Conservation (phyloP, 2,888 invertebrate species). For the Perizoma affinitatum region DNA sequence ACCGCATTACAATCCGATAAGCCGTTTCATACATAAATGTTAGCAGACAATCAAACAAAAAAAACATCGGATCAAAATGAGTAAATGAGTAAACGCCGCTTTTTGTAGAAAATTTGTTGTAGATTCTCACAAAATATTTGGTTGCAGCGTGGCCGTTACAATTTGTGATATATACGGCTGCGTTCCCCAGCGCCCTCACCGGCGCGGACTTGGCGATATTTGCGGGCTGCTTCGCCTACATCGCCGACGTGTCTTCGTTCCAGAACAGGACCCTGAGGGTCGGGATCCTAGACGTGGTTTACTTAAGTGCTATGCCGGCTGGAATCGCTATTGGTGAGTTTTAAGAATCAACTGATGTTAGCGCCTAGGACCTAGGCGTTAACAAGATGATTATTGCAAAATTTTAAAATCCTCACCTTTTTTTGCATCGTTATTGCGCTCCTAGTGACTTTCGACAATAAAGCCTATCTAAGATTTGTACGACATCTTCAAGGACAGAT, state of each 20-base stretch:
- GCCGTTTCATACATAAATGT: too few relatives aligned
- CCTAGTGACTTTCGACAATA: too few relatives aligned
- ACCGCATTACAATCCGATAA: too few relatives aligned
- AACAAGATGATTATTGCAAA: not conserved
- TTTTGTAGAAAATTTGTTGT: too few relatives aligned
- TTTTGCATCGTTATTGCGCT: too few relatives aligned
- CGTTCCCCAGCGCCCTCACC: slow-evolving; percentile 89
- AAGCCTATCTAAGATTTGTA: too few relatives aligned
- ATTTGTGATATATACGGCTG: slow-evolving; percentile 89
- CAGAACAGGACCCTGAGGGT: slow-evolving; percentile 90
- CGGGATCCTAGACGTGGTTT: slow-evolving; percentile 91
- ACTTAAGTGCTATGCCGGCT: slow-evolving; percentile 92
- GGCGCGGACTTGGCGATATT: slow-evolving; percentile 93
- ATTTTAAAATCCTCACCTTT: not conserved
- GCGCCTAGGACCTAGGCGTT: too few relatives aligned
- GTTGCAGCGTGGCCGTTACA: slow-evolving; percentile 88
- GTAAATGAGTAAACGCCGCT: too few relatives aligned
- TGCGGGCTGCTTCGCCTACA: slow-evolving; percentile 90
- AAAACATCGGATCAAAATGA: too few relatives aligned
- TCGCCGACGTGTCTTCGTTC: slow-evolving; percentile 89
- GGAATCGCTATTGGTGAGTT: slow-evolving; percentile 89
- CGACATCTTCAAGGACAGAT: too few relatives aligned
- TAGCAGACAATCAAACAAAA: too few relatives aligned
- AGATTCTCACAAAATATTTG: not conserved
- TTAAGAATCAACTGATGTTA: too few relatives aligned